Conservation (phyloP, 1,140 invertebrate species). For the Lasioglossum albipes region DNA sequence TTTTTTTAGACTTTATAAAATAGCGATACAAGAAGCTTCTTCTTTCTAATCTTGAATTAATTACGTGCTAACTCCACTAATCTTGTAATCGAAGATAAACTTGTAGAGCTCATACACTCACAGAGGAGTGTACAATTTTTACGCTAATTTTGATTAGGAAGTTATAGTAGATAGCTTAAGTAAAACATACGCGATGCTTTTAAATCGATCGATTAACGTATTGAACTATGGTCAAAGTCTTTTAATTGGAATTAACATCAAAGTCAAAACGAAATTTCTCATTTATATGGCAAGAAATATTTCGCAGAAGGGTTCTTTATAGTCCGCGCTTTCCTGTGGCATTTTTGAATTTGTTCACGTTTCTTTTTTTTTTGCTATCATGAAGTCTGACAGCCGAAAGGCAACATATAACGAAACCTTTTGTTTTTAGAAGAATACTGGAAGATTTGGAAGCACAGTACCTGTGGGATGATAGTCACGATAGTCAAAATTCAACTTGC, state of each 20-base stretch:
- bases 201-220: neutral
- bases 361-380: neutral
- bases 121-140: neutral
- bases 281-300: constrained; percentile 38
- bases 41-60: neutral
- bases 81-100: neutral
- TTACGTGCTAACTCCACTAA: neutral
- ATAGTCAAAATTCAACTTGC: constrained; percentile 36
- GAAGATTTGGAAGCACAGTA: constrained; percentile 47
- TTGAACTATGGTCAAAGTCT: too few species aligned
- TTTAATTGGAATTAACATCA: too few species aligned
- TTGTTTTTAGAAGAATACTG: constrained; percentile 55
- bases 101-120: neutral
- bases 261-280: constrained; percentile 22
- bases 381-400: neutral
- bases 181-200: constrained; percentile 9
- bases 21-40: constrained; percentile 9
- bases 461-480: constrained; percentile 31
- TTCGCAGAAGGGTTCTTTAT: neutral
- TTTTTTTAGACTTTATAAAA: neutral
- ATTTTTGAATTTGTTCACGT: constrained; percentile 1
- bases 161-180: constrained; percentile 1
- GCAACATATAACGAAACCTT: constrained; percentile 33
- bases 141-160: constrained; percentile 5
- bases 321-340: constrained; percentile 9